Percentiles rank a stretch among this genome's conserved stretches.
Evolutionary conservation across 2,888 invertebrate genomes (phyloP).

Genomic region (Keiferia lycopersicella): DNA sequence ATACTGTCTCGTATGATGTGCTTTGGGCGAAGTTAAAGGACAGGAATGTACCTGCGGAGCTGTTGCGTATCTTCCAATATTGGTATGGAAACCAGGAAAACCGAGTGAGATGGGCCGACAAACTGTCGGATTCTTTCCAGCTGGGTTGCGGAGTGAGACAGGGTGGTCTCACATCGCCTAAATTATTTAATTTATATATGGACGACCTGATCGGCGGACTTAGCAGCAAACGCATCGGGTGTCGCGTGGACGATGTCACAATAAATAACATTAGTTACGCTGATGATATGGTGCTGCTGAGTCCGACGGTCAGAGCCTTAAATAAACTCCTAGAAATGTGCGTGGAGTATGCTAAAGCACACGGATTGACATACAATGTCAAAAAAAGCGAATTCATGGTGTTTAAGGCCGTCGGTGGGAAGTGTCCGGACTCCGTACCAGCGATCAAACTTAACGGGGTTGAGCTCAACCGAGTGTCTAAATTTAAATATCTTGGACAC

Average conservation of each 20-base stretch:
- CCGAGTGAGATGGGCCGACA: constrained; percentile 22
- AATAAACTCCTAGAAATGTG: not conserved
- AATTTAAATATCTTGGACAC: constrained; percentile 11
- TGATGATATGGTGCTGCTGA: not conserved
- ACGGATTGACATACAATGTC: not conserved
- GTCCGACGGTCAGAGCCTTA: not conserved
- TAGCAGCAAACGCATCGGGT: not conserved
- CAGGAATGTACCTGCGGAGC: constrained; percentile 18
- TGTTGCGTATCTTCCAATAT: constrained; percentile 23
- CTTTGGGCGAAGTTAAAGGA: constrained; percentile 23
- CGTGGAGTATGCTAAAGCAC: not conserved
- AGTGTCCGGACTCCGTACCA: not conserved
- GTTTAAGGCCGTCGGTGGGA: constrained; percentile 10
- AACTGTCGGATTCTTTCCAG: constrained; percentile 16
- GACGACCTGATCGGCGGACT: no score
- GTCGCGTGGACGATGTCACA: constrained; percentile 3
- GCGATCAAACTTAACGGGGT: not conserved
- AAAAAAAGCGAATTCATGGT: not conserved
- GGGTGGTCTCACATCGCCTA: not conserved
- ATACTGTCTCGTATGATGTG: constrained; percentile 27
- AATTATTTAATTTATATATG: no score
- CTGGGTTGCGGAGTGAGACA: constrained; percentile 2
- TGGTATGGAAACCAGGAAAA: constrained; percentile 28
- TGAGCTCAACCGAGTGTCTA: constrained; percentile 1
- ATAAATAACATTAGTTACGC: constrained; percentile 2